Evolutionary conservation across 2,888 invertebrate species (phyloP).

Genomic region (Cynaeus angustus): DNA sequence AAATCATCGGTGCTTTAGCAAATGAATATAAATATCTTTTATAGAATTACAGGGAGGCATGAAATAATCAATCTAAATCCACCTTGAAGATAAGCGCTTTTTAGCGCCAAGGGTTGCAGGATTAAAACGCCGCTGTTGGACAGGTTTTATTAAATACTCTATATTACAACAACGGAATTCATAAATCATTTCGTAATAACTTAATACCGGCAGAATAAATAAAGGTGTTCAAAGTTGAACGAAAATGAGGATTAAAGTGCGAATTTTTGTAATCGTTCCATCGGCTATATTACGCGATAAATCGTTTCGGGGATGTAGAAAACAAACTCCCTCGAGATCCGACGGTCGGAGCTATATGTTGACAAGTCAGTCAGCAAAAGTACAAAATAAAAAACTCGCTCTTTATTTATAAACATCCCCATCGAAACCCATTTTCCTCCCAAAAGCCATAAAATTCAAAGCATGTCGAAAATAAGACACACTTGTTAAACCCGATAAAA

Average conservation of each 20-base stretch:
- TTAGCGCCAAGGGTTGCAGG: conserved; percentile 21
- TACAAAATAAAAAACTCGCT: too few species aligned
- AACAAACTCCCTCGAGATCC: too few species aligned
- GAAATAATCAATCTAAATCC: conserved; percentile 41
- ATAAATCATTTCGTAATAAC: conserved; percentile 30
- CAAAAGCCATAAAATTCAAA: too few species aligned
- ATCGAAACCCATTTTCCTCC: too few species aligned
- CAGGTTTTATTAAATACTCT: conserved; percentile 33
- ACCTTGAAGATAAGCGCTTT: conserved; percentile 40
- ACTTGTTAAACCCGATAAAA: too few species aligned
- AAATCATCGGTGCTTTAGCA: conserved; percentile 36
- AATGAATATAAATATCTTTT: conserved; percentile 45
- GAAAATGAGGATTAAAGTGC: neutral
- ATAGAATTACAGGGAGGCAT: conserved; percentile 36
- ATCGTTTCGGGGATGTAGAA: too few species aligned
- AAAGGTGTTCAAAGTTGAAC: conserved; percentile 3
- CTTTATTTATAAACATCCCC: too few species aligned
- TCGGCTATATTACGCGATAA: too few species aligned
- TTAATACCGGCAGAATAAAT: conserved; percentile 9
- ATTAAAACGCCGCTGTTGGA: conserved; percentile 30
- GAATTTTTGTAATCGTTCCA: neutral
- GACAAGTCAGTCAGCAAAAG: too few species aligned
- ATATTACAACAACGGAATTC: conserved; percentile 30
- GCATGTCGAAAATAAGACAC: too few species aligned
- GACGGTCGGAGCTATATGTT: too few species aligned